phyloP scores from a whole-genome alignment of 1,140 invertebrate species.

The Periplaneta americana region DNA sequence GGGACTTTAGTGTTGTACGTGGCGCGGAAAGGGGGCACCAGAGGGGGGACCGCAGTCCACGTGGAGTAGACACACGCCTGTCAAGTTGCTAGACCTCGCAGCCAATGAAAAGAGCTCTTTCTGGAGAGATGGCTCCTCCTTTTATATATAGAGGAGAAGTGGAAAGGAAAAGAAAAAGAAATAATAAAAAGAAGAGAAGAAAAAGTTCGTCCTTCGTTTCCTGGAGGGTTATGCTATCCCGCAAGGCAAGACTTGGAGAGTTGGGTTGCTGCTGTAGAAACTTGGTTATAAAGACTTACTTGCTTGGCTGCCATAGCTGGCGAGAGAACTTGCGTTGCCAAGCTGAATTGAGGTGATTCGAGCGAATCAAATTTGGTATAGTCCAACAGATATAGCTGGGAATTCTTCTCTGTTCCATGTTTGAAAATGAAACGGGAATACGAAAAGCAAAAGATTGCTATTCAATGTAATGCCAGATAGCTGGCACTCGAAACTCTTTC shows the following conservation, averaged over 20 bases:
- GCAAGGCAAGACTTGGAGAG: slow-evolving; percentile 3
- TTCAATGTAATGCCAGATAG: not conserved
- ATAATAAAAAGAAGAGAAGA: not conserved
- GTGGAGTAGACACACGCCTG: not conserved
- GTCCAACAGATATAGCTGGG: not conserved
- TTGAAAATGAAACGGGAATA: not conserved
- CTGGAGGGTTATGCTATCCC: slow-evolving; percentile 1
- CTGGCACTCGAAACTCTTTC: not conserved
- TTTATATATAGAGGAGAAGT: not conserved
- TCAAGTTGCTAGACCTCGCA: not conserved
- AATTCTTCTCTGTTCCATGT: not conserved
- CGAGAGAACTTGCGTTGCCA: not conserved
- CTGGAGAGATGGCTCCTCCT: not conserved
- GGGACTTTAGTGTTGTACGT: not conserved
- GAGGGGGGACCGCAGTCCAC: not conserved
- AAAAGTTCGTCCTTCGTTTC: not conserved
- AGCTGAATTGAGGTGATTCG: slow-evolving; percentile 1
- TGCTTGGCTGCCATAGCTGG: not conserved
- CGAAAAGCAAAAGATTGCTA: not conserved
- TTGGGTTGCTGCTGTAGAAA: not conserved
- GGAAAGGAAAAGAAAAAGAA: not conserved
- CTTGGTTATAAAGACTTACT: slow-evolving; percentile 8
- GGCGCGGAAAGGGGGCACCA: not conserved
- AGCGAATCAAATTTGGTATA: slow-evolving; percentile 4
- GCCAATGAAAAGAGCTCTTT: not conserved